Evolutionary conservation across 2,888 invertebrate species (phyloP), one percentile per base, ranked within the genome.

Genomic region (Coenonympha arcania): DNA sequence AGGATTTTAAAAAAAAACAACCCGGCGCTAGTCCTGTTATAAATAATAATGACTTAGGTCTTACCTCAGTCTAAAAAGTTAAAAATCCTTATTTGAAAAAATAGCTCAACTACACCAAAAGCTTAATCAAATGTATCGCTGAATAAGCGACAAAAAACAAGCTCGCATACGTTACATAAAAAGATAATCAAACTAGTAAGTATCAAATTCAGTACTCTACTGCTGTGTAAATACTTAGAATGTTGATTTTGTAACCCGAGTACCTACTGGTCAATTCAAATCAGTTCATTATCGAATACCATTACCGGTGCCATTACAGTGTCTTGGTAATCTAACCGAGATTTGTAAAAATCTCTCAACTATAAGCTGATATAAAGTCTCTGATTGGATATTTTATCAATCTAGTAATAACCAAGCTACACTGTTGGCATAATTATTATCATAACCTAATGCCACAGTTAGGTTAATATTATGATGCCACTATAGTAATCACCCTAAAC

Each of bases 191-290:
- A 28, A 30, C 15, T 30, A n/a, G n/a, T n/a, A n/a, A n/a, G n/a
- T 19, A 34, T 3, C 19, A 15, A 13, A 28, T 34, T 24, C 9
- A 18, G 18, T 36, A 11, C 24, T 4, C 9, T 15, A 16, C n/a
- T 26, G 15, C 15, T 33, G 16, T 37, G 37, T 28, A n/a, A 15
- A 26, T 28, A 51, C 56, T 58, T 59, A 66, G 66, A 68, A 69
- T 70, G 58, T 47, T 28, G 44, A 54, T 52, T 45, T 49, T 36
- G 40, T 48, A 52, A 52, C 19, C n/a, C n/a, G n/a, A n/a, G n/a
- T n/a, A 33, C 6, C 8, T 28, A 16, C 24, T 41, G 22, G 16
- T 26, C 18, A 43, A 50, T 53, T 39, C 26, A 46, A 53, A 47
- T 31, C 36, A 47, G 46, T 47, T 50, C 42, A 41, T 52, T 52